These are phyloP conservation scores for Manduca sexta DNA, from an alignment of 1,140 invertebrate species.

Conservation along the genomic window DNA sequence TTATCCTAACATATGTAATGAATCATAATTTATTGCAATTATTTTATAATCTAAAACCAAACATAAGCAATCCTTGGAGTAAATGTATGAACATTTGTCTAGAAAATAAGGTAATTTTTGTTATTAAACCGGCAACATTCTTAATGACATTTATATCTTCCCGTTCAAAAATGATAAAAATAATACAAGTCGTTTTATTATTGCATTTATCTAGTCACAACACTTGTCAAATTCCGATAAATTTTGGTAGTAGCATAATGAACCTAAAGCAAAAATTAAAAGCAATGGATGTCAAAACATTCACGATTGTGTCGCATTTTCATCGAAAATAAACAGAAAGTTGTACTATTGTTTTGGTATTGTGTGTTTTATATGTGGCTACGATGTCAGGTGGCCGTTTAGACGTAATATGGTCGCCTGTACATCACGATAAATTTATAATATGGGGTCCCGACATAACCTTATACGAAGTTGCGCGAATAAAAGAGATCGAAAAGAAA, in stretches of 20 bases:
- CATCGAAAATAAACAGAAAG: background rate
- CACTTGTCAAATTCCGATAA: background rate
- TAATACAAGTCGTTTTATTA: conserved; percentile 4
- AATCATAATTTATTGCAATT: too few species aligned
- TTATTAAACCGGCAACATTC: too few species aligned
- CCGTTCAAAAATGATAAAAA: conserved; percentile 4
- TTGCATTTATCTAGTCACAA: background rate
- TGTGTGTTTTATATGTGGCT: background rate
- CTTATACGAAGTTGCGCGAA: conserved; percentile 82
- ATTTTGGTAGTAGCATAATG: background rate
- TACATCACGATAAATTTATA: conserved; percentile 85
- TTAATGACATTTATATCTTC: background rate
- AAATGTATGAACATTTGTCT: too few species aligned
- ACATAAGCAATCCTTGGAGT: too few species aligned
- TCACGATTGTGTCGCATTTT: background rate
- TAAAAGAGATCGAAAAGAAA: conserved; percentile 74
- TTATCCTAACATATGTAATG: too few species aligned
- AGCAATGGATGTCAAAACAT: conserved; percentile 9
- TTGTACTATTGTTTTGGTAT: background rate
- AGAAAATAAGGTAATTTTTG: too few species aligned
- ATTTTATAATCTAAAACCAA: too few species aligned
- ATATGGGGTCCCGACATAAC: conserved; percentile 90
- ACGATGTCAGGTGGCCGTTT: conserved; percentile 54
- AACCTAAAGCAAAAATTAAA: conserved; percentile 4
- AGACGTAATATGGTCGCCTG: conserved; percentile 88